These are phyloP conservation scores for Nesoenas mayeri DNA, from an alignment of 2,113 vertebrate genomes.

Conservation along the genomic window DNA sequence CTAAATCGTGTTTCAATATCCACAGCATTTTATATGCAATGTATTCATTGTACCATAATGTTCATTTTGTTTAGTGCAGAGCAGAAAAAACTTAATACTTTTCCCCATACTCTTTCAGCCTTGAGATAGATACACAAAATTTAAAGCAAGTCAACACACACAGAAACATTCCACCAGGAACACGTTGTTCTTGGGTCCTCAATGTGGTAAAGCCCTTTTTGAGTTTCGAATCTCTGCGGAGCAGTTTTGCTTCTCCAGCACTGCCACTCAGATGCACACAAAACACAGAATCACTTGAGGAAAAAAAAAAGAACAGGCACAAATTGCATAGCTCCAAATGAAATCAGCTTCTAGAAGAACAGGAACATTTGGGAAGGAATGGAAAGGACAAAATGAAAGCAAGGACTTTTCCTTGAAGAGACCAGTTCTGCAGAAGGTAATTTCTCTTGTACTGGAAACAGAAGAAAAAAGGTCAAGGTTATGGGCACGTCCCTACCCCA, in stretches of 20 bases:
- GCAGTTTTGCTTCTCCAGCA: neutral
- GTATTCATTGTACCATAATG: too few relatives aligned
- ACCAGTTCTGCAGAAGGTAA: neutral
- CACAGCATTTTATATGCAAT: neutral
- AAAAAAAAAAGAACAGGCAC: neutral
- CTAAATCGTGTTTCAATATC: neutral
- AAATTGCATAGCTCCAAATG: neutral
- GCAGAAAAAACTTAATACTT: neutral
- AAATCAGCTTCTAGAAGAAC: constrained; percentile 5
- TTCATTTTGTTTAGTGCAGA: neutral
- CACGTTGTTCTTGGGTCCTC: rapidly evolving
- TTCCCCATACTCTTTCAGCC: neutral
- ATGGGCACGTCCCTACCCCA: neutral
- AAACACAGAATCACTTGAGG: neutral
- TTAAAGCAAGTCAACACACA: neutral
- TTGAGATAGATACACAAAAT: neutral
- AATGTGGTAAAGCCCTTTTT: rapidly evolving
- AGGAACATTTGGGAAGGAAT: neutral
- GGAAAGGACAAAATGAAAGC: neutral
- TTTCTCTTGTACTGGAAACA: constrained; percentile 8
- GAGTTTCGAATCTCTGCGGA: neutral
- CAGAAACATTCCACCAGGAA: neutral
- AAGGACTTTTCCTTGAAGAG: neutral
- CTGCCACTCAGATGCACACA: neutral
- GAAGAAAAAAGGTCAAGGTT: constrained; percentile 19